These are phyloP conservation scores for Sminthurides bifidus DNA, from an alignment of 1,140 invertebrate species.

Conservation along the genomic window DNA sequence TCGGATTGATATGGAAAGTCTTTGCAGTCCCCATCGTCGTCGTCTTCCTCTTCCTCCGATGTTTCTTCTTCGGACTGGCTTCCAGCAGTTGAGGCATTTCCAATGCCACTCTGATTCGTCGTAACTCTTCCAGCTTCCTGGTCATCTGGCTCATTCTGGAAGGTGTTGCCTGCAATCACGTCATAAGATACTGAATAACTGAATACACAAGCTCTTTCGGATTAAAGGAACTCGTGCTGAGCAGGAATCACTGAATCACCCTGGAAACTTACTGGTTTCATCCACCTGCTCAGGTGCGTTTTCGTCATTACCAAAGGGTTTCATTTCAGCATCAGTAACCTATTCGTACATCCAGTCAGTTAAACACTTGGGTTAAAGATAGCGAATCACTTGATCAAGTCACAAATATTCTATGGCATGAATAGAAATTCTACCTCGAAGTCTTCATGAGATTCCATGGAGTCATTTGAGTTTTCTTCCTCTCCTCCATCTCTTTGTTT, in stretches of 20 bases:
- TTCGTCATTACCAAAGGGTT: constrained; percentile 4
- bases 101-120: constrained; percentile 12
- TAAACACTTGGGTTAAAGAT: too few relatives aligned
- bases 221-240: too few relatives aligned
- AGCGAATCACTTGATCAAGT: neutral
- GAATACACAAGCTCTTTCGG: neutral
- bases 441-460: constrained; percentile 28
- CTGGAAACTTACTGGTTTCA: constrained; percentile 14
- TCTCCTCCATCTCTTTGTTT: constrained; percentile 14
- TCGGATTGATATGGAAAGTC: constrained; percentile 19
- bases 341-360: too few relatives aligned
- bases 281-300: constrained; percentile 8
- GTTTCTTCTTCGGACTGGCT: constrained; percentile 23
- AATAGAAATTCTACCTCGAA: constrained; percentile 14
- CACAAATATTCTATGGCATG: neutral
- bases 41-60: constrained; percentile 24
- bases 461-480: constrained; percentile 25
- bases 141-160: neutral
- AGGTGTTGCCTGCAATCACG: neutral
- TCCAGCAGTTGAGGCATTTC: constrained; percentile 15
- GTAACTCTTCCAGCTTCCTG: too few relatives aligned
- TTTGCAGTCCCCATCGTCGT: constrained; percentile 27
- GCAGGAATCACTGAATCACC: too few relatives aligned
- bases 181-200: neutral
- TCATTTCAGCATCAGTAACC: constrained; percentile 11